Percentiles rank a stretch among this genome's conserved stretches.
phyloP scores from a whole-genome alignment of 2,888 invertebrate species.

The Osedax frankpressi region DNA sequence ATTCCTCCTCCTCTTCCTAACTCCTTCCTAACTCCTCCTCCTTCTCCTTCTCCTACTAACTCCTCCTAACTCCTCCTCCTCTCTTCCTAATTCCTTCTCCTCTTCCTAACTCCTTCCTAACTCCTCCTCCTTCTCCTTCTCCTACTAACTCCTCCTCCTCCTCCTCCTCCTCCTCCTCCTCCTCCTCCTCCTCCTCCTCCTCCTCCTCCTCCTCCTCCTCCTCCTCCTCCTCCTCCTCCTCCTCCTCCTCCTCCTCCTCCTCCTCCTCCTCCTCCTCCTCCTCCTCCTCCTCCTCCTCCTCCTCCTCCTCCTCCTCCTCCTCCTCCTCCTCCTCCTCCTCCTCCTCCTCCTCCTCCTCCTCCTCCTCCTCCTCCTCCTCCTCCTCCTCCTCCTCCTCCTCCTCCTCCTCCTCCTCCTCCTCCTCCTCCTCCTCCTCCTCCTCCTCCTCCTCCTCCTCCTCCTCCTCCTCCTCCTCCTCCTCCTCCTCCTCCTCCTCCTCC shows the following conservation, averaged over 20 bases:
- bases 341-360: neutral
- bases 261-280: neutral
- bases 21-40: neutral
- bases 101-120: neutral
- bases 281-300: neutral
- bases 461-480: neutral
- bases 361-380: neutral
- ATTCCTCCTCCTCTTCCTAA: constrained; percentile 4
- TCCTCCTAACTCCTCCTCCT: neutral
- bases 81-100: neutral
- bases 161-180: neutral
- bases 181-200: neutral
- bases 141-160: constrained; percentile 6
- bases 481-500: neutral
- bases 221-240: constrained; percentile 8
- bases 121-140: neutral
- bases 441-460: neutral
- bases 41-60: neutral
- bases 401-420: neutral
- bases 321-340: neutral
- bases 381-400: neutral
- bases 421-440: neutral
- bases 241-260: neutral
- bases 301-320: neutral
- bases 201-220: neutral